Evolutionary conservation across 2,888 invertebrate genomes (phyloP).

Genomic region (Caenorhabditis panamensis): DNA sequence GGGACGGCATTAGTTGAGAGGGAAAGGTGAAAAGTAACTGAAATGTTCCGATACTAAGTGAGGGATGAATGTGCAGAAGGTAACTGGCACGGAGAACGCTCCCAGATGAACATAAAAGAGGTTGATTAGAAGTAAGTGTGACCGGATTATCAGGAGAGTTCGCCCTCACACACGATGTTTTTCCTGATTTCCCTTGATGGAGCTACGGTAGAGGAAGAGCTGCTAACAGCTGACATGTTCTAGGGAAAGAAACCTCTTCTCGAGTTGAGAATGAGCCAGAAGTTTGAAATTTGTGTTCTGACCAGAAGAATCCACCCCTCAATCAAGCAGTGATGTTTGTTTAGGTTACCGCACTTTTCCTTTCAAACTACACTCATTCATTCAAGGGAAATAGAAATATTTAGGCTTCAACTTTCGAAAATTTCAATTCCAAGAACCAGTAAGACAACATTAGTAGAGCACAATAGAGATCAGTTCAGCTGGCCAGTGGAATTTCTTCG

Average conservation of each 20-base stretch:
- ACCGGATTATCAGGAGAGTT: not conserved
- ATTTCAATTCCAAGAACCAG: not conserved
- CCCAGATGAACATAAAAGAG: not conserved
- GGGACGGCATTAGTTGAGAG: not conserved
- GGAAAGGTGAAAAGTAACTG: not conserved
- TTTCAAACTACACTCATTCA: conserved; percentile 1
- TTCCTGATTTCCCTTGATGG: not conserved
- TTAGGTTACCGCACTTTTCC: too few relatives aligned
- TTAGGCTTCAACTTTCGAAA: too few relatives aligned
- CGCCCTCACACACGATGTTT: not conserved
- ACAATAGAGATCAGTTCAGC: conserved; percentile 5
- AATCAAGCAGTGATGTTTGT: not conserved
- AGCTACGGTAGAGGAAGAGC: too few relatives aligned
- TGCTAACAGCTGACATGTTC: too few relatives aligned
- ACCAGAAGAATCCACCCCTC: too few relatives aligned
- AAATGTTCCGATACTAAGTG: not conserved
- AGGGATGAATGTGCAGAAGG: not conserved
- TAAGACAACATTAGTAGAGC: not conserved
- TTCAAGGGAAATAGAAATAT: too few relatives aligned
- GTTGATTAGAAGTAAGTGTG: not conserved
- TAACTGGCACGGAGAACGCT: not conserved
- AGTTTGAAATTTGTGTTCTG: too few relatives aligned
- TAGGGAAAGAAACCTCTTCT: too few relatives aligned
- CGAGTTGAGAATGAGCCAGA: too few relatives aligned
- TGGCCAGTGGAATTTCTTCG: conserved; percentile 13